Evolutionary conservation across 2,113 vertebrate species (phyloP).

Genomic region (Rhinichthys klamathensis): DNA sequence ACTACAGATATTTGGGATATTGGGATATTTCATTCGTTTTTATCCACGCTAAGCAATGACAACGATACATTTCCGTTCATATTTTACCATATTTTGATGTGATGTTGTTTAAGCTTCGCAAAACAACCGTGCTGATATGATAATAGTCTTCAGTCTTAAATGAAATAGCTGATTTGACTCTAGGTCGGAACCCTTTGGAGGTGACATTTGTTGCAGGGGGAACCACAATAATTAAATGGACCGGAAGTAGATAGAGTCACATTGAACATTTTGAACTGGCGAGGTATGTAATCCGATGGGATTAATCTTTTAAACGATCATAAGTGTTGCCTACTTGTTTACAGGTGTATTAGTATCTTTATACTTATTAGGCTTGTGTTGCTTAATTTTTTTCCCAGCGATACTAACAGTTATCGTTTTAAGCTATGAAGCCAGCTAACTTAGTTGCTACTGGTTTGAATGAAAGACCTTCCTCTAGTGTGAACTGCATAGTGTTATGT

Average conservation of each 20-base stretch:
- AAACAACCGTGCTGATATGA: not conserved
- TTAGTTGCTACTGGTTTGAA: constrained; percentile 13
- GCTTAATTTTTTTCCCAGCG: not conserved
- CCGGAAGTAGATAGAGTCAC: constrained; percentile 69
- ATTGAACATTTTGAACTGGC: constrained; percentile 61
- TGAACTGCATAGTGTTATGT: not conserved
- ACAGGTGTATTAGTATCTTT: not conserved
- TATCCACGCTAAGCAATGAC: not conserved
- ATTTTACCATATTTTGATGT: not conserved
- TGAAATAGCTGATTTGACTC: not conserved
- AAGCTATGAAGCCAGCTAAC: not conserved
- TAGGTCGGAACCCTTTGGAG: not conserved
- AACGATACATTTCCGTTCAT: not conserved
- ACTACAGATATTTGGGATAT: not conserved
- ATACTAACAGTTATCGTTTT: not conserved
- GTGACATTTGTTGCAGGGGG: constrained; percentile 38
- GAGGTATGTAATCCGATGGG: not conserved
- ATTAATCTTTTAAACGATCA: not conserved
- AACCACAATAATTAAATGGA: not conserved
- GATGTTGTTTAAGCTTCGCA: not conserved
- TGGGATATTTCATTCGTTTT: not conserved
- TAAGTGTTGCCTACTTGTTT: not conserved
- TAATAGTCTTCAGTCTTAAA: not conserved
- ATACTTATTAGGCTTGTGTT: not conserved
- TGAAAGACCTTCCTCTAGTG: not conserved